Evolutionary conservation across 2,888 invertebrate species (phyloP).

Genomic region (Pseudococcus viburni): DNA sequence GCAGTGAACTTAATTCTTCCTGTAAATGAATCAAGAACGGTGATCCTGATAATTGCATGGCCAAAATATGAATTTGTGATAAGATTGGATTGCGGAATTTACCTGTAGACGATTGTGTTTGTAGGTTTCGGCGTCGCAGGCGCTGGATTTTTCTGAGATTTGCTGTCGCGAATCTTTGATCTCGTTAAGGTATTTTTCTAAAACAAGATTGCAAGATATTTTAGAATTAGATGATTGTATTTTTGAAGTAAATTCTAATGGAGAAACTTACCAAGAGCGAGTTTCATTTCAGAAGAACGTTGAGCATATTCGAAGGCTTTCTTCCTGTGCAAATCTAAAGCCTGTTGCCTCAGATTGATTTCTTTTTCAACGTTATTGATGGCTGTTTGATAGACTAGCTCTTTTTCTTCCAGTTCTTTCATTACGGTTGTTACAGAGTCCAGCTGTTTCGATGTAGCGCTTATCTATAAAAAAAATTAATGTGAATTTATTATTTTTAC

Average conservation of each 20-base stretch:
- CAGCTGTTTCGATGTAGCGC: conserved; percentile 78
- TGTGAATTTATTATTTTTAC: too few relatives aligned
- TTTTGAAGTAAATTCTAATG: background rate
- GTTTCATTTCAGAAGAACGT: conserved; percentile 95
- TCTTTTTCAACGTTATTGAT: conserved; percentile 95
- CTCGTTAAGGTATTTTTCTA: conserved; percentile 97
- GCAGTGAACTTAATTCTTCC: conserved; percentile 93
- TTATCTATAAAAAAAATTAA: background rate
- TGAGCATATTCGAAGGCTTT: conserved; percentile 98
- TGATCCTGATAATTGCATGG: background rate
- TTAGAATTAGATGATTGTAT: background rate
- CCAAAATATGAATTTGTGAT: background rate
- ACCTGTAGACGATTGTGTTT: conserved; percentile 94
- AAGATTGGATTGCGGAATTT: conserved; percentile 67
- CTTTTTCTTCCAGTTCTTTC: conserved; percentile 95
- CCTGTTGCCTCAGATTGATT: conserved; percentile 90
- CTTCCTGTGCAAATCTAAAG: conserved; percentile 97
- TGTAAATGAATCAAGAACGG: conserved; percentile 70
- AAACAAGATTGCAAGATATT: conserved; percentile 62
- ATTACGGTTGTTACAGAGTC: conserved; percentile 97
- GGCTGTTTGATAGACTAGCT: conserved; percentile 91
- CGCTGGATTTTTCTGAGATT: conserved; percentile 96
- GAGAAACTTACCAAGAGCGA: conserved; percentile 82
- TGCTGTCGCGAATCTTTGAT: conserved; percentile 98
- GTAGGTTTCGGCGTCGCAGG: conserved; percentile 95